Conservation (phyloP, 1,140 invertebrate genomes). For the Aphaenogaster rudis region DNA sequence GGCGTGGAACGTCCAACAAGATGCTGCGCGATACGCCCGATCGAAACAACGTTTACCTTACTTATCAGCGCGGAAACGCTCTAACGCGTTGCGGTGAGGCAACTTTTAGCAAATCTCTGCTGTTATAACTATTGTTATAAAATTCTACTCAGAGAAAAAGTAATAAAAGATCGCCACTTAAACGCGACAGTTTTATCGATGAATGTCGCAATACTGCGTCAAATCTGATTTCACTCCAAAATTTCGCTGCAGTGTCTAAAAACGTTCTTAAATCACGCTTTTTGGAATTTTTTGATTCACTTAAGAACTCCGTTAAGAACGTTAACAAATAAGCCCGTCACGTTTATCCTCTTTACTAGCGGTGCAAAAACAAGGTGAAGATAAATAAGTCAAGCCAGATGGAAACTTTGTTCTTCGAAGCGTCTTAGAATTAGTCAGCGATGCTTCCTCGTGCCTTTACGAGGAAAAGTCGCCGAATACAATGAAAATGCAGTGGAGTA, state of each 20-base stretch:
- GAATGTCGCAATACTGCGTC: neutral
- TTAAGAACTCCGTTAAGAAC: constrained; percentile 3
- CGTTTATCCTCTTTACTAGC: constrained; percentile 24
- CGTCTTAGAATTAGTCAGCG: constrained; percentile 28
- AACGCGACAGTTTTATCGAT: neutral
- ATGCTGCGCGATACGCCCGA: constrained; percentile 1
- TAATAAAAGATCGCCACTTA: neutral
- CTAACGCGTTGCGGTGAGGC: neutral
- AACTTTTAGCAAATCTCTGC: constrained; percentile 2
- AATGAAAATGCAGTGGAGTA: neutral
- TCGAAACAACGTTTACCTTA: constrained; percentile 45
- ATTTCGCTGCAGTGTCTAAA: neutral
- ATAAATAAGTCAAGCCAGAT: constrained; percentile 52
- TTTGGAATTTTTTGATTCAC: neutral
- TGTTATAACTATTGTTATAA: constrained; percentile 6
- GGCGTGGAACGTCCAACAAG: constrained; percentile 30
- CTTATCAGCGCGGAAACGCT: neutral
- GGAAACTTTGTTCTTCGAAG: constrained; percentile 27
- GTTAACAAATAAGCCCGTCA: constrained; percentile 2
- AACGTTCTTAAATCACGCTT: neutral
- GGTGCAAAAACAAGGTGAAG: constrained; percentile 19
- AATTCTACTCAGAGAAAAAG: neutral
- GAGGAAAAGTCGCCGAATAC: constrained; percentile 12
- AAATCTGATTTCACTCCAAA: neutral
- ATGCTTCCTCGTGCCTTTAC: constrained; percentile 4